phyloP scores from a whole-genome alignment of 2,888 invertebrate genomes.

The Thera obeliscata region DNA sequence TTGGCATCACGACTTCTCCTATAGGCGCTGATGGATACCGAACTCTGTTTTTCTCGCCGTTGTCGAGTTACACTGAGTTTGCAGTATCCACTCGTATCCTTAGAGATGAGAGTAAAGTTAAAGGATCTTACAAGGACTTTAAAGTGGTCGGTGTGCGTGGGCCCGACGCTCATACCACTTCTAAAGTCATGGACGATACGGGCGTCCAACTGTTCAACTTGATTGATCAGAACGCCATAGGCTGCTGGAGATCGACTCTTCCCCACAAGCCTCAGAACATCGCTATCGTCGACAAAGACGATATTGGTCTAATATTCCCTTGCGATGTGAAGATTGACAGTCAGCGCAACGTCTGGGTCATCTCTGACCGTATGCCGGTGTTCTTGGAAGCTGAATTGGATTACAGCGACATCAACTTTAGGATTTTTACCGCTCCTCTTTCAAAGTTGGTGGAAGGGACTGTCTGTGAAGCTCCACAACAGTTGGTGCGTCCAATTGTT shows the following conservation, averaged over 20 bases:
- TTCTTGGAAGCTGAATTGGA: slow-evolving; percentile 88
- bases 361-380: slow-evolving; percentile 92
- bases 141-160: slow-evolving; percentile 87
- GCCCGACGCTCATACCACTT: slow-evolving; percentile 87
- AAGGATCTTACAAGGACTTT: slow-evolving; percentile 89
- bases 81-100: slow-evolving; percentile 90
- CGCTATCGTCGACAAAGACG: slow-evolving; percentile 89
- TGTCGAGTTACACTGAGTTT: slow-evolving; percentile 91
- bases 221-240: slow-evolving; percentile 92
- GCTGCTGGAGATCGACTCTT: slow-evolving; percentile 90
- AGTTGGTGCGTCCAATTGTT: slow-evolving; percentile 31
- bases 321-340: slow-evolving; percentile 91
- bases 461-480: slow-evolving; percentile 85
- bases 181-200: slow-evolving; percentile 89
- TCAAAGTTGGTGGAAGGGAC: slow-evolving; percentile 87
- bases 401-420: slow-evolving; percentile 91
- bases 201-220: slow-evolving; percentile 91
- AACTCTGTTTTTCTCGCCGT: slow-evolving; percentile 90
- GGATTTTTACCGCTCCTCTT: slow-evolving; percentile 89
- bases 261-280: slow-evolving; percentile 87
- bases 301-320: slow-evolving; percentile 90
- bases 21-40: slow-evolving; percentile 87
- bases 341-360: slow-evolving; percentile 89
- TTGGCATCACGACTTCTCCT: slow-evolving; percentile 90
- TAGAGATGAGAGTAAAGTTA: slow-evolving; percentile 87